Conservation (phyloP, 2,888 invertebrate genomes). For the Halictus ligatus region DNA sequence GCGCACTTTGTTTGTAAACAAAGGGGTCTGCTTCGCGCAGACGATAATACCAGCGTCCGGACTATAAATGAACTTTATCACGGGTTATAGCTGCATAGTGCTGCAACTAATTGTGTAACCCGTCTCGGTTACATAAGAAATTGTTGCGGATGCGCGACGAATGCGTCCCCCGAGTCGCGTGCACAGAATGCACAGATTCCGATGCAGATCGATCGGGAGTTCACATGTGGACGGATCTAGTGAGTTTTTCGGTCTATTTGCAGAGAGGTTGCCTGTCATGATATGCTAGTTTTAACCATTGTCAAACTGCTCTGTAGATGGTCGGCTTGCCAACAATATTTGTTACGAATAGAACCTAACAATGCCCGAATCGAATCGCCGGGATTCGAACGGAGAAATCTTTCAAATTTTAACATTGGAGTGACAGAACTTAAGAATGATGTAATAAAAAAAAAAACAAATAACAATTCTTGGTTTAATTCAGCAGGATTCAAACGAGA, state of each 20-base stretch:
- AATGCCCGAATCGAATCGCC: not conserved
- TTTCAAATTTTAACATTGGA: not conserved
- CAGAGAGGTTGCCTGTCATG: not conserved
- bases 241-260: not conserved
- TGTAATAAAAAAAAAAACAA: not conserved
- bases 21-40: conserved; percentile 22
- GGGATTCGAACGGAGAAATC: not conserved
- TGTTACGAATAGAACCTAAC: not conserved
- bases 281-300: not conserved
- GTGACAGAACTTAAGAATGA: not conserved
- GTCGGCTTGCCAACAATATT: not conserved
- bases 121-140: conserved; percentile 47
- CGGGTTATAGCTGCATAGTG: conserved; percentile 36
- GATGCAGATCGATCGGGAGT: conserved; percentile 21
- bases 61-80: conserved; percentile 46
- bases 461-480: not conserved
- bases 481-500: not conserved
- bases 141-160: conserved; percentile 33
- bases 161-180: conserved; percentile 11
- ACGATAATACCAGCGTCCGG: conserved; percentile 19
- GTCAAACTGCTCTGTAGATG: not conserved
- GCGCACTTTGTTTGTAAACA: conserved; percentile 65
- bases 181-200: conserved; percentile 20
- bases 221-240: not conserved
- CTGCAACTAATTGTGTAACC: conserved; percentile 40